Evolutionary conservation across 1,140 invertebrate genomes (phyloP).

Genomic region (Eubasilissa regina): DNA sequence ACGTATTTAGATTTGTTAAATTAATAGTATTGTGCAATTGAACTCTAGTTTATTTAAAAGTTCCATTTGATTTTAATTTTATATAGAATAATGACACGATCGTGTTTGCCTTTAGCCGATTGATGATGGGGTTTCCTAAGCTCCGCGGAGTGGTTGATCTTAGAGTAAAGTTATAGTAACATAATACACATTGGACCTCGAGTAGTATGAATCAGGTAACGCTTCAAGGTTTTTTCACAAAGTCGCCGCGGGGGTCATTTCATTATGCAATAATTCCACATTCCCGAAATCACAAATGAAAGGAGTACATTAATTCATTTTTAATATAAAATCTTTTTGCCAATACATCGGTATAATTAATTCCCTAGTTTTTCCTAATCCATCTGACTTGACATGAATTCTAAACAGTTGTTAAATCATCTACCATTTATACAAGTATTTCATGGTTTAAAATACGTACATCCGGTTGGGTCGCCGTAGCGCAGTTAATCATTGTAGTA

Average conservation of each 20-base stretch:
- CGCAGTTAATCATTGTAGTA: not conserved
- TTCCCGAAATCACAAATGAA: slow-evolving; percentile 42
- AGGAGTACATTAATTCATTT: not conserved
- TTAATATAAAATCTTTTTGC: not conserved
- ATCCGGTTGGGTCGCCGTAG: slow-evolving; percentile 3
- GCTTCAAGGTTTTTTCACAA: slow-evolving; percentile 52
- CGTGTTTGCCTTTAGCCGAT: slow-evolving; percentile 9
- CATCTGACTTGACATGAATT: slow-evolving; percentile 51
- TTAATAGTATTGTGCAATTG: not conserved
- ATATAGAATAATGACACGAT: not conserved
- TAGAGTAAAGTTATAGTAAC: slow-evolving; percentile 37
- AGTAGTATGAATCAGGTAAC: slow-evolving; percentile 59
- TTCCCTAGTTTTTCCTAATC: slow-evolving; percentile 46
- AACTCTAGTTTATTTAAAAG: not conserved
- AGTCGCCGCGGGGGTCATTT: slow-evolving; percentile 22
- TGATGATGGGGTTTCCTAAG: not conserved
- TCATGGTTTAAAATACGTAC: slow-evolving; percentile 30
- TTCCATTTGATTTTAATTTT: too few species aligned
- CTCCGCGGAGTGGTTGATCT: not conserved
- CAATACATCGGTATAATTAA: not conserved
- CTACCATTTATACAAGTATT: slow-evolving; percentile 25
- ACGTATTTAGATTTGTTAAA: too few species aligned
- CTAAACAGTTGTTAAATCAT: slow-evolving; percentile 4
- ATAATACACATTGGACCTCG: slow-evolving; percentile 58
- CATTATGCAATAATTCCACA: slow-evolving; percentile 32